Base-by-base conservation (phyloP, 2,888 invertebrate species). In the Odontothrips loti region DNA sequence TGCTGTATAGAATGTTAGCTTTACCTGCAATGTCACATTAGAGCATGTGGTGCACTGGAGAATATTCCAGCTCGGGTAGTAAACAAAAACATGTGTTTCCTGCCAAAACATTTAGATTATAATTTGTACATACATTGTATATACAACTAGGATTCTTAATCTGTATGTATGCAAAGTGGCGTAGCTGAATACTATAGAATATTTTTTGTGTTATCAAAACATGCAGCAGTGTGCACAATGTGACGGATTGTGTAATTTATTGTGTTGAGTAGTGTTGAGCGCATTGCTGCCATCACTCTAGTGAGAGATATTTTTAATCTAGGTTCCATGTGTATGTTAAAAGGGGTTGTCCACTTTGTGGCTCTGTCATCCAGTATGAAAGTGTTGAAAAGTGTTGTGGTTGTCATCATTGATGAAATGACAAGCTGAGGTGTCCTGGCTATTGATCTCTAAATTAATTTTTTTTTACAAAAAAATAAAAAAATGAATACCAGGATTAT, bases 1-100 rank as follows among this genome's bases (percentile, higher is more conserved):
- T 12, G 27, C 68, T 75, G 68, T 75, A 75, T 75, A 75, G 68
- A 75, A 27, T 27, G 23, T 75, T 75, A 75, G 68, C 68, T 75
- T 68, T 75, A 75, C 68, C 68, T 75, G 68, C 68, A 75, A 27
- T 75, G 68, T 75, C 68, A 75, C 68, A 75, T 75, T 75, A 75
- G 68, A 75, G 27, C 68, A 75, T 75, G 68, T 23, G 68, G 27
- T 75, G 68, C 68, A 75, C 68, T 75, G 68, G 68, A 75, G 23
- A 27, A 75, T 12, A 27, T 27, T 75, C 68, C 68, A 68, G 80
- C 82, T 80, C 80, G 58, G 82, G 82, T 82, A 82, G 82, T 34
- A 68, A 81, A 81, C 80, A 81, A 81, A 58, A 75, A 75, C 80
- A 81, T 79, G 81, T 82, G 82, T 82, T 81, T 81, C 82, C 81